phyloP scores from a whole-genome alignment of 2,797 vertebrate species.

The Sardinella longiceps region DNA sequence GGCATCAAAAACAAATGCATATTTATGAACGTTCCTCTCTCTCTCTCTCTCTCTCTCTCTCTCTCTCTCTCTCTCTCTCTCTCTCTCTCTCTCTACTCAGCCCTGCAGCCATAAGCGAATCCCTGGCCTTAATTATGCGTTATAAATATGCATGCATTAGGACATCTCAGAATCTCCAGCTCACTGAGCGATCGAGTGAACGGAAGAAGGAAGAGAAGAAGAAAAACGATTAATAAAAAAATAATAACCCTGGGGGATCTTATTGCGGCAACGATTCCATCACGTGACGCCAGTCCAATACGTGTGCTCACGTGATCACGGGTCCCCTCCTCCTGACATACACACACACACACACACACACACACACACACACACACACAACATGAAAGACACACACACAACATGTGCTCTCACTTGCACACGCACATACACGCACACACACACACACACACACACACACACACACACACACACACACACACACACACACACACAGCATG shows the following conservation, averaged over 20 bases:
- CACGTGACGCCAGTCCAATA: background rate
- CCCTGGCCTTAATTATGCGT: slow-evolving; percentile 58
- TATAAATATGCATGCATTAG: slow-evolving; percentile 56
- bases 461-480: background rate
- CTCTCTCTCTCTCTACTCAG: slow-evolving; percentile 32
- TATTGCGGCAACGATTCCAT: background rate
- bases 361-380: background rate
- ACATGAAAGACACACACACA: no score
- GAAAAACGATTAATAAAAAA: background rate
- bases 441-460: background rate
- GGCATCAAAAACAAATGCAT: slow-evolving; percentile 50
- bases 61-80: slow-evolving; percentile 8
- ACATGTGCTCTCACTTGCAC: no score
- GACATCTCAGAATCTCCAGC: slow-evolving; percentile 42
- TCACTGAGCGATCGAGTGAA: background rate
- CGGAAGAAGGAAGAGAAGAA: background rate
- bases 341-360: background rate
- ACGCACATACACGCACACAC: no score
- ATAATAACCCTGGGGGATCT: background rate
- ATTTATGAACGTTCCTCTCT: slow-evolving; percentile 51
- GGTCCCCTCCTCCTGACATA: background rate
- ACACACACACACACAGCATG: background rate
- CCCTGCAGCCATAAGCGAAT: slow-evolving; percentile 46
- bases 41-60: slow-evolving; percentile 1
- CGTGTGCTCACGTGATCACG: background rate